phyloP scores from a whole-genome alignment of 2,888 invertebrate species.

The Agriopis aurantiaria region DNA sequence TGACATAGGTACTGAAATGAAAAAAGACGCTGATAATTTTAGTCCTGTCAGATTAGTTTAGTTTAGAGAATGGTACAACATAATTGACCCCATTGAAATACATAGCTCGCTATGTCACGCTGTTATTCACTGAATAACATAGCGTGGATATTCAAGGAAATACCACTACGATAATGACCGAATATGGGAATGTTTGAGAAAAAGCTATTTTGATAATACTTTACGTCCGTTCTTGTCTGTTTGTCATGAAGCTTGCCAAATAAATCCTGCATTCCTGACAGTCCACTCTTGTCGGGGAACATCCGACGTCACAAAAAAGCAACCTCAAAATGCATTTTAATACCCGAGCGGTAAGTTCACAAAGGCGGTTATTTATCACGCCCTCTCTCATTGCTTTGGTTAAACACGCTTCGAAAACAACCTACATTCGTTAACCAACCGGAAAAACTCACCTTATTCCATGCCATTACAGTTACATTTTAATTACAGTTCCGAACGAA shows the following conservation, averaged over 20 bases:
- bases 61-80: too few species aligned
- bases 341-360: constrained; percentile 83
- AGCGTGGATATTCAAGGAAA: too few species aligned
- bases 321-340: constrained; percentile 84
- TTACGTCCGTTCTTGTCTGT: constrained; percentile 6
- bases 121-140: too few species aligned
- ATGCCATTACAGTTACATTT: constrained; percentile 63
- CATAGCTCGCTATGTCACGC: too few species aligned
- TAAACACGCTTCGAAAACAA: constrained; percentile 72
- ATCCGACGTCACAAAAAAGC: constrained; percentile 72
- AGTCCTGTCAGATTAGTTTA: too few species aligned
- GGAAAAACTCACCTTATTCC: constrained; percentile 66
- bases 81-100: too few species aligned
- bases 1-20: too few species aligned
- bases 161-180: neutral
- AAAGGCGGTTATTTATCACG: constrained; percentile 86
- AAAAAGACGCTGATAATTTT: too few species aligned
- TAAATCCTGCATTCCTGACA: constrained; percentile 65
- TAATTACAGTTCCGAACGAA: constrained; percentile 56
- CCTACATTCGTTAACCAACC: constrained; percentile 57
- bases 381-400: constrained; percentile 85
- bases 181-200: neutral
- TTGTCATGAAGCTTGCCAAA: constrained; percentile 40
- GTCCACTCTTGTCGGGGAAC: constrained; percentile 57
- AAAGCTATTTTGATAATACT: neutral